These are phyloP conservation scores for Scaptomyza flava DNA, from an alignment of 2,888 invertebrate genomes.

Conservation along the genomic window DNA sequence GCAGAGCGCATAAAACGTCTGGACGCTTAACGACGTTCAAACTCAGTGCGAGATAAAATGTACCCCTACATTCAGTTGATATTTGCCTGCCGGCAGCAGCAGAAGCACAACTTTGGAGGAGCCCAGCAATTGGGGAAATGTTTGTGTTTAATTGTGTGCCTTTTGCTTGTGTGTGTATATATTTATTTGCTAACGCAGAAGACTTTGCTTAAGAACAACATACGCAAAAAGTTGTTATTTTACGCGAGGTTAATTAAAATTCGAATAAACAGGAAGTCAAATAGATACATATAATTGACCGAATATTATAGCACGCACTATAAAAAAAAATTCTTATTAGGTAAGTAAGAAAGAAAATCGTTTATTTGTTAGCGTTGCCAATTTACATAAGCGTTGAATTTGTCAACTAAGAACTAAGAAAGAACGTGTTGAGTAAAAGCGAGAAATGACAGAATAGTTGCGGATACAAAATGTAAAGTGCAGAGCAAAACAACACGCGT, in stretches of 20 bases:
- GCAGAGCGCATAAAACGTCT: constrained; percentile 39
- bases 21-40: constrained; percentile 58
- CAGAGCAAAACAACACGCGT: constrained; percentile 40
- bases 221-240: constrained; percentile 62
- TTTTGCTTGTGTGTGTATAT: constrained; percentile 17
- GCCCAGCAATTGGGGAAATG: constrained; percentile 27
- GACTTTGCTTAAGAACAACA: constrained; percentile 51
- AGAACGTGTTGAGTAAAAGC: constrained; percentile 12
- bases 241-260: constrained; percentile 51
- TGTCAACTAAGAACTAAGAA: constrained; percentile 25
- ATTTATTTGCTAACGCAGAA: constrained; percentile 30
- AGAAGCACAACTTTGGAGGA: constrained; percentile 47
- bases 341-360: constrained; percentile 48
- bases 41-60: constrained; percentile 54
- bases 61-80: constrained; percentile 51
- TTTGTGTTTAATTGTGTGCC: constrained; percentile 31
- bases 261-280: constrained; percentile 22
- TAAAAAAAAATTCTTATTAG: constrained; percentile 18
- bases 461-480: constrained; percentile 20
- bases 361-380: constrained; percentile 25
- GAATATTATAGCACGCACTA: constrained; percentile 4
- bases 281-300: constrained; percentile 1
- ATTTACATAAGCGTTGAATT: constrained; percentile 61
- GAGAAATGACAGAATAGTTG: constrained; percentile 19
- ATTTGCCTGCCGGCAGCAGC: constrained; percentile 65